Conservation (phyloP, 92 coral and sea anemone genomes). For the Chrysogorgia sp. region DNA sequence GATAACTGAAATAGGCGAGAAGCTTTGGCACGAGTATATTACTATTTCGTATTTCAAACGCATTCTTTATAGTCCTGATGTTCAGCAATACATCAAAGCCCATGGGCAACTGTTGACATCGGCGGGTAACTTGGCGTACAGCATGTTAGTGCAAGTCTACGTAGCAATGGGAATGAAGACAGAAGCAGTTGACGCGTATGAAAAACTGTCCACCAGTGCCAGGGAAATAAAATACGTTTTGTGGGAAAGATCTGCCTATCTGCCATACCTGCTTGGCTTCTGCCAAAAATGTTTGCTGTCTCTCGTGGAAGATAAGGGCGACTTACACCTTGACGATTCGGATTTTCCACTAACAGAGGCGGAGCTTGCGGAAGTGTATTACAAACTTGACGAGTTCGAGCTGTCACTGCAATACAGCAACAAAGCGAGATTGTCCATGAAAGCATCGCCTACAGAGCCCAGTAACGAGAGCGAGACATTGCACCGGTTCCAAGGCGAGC, state of each 20-base stretch:
- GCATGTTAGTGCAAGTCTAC: neutral
- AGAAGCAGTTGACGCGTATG: conserved; percentile 27
- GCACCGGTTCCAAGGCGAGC: neutral
- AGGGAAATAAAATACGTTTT: neutral
- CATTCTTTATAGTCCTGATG: conserved; percentile 2
- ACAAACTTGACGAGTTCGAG: neutral
- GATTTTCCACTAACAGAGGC: conserved; percentile 1
- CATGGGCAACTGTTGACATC: conserved; percentile 3
- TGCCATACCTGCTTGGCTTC: conserved; percentile 7
- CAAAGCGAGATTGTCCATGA: neutral
- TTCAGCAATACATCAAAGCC: conserved; percentile 8
- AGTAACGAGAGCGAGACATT: neutral
- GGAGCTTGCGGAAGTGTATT: conserved; percentile 10
- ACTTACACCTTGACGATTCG: neutral
- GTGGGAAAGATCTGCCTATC: neutral
- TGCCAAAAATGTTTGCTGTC: conserved; percentile 17
- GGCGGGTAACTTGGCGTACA: conserved; percentile 6
- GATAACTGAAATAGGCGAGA: neutral
- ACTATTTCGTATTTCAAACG: neutral
- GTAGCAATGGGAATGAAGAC: conserved; percentile 17
- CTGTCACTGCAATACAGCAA: conserved; percentile 1
- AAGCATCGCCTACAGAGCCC: neutral
- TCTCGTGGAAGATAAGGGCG: conserved; percentile 6
- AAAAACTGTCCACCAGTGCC: conserved; percentile 1
- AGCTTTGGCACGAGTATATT: neutral